Evolutionary conservation across 2,113 vertebrate genomes (phyloP).

Genomic region (Lasiurus cinereus): DNA sequence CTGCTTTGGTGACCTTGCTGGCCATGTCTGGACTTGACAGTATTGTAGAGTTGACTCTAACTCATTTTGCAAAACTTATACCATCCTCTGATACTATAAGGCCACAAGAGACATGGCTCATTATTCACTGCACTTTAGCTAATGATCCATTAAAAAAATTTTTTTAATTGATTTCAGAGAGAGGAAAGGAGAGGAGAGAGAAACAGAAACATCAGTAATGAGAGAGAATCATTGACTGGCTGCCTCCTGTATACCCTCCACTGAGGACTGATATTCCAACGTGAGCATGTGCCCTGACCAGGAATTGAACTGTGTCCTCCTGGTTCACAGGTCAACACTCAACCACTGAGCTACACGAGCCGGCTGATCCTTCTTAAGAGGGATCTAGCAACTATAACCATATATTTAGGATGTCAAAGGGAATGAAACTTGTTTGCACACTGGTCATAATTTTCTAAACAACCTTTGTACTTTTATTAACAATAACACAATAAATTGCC

Average conservation of each 20-base stretch:
- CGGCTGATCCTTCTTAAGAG: not conserved
- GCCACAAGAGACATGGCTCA: not conserved
- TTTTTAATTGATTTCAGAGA: too few species aligned
- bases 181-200: too few species aligned
- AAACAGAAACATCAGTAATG: too few species aligned
- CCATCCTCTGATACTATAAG: not conserved
- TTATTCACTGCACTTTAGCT: not conserved
- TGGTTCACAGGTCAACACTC: too few species aligned
- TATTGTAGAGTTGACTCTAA: not conserved
- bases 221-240: too few species aligned
- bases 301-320: too few species aligned
- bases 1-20: not conserved
- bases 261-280: too few species aligned
- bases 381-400: not conserved
- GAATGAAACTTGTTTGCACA: not conserved
- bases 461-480: not conserved
- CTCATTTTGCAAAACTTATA: conserved; percentile 5
- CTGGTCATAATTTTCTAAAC: not conserved
- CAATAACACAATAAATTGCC: not conserved
- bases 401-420: not conserved
- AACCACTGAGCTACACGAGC: too few species aligned
- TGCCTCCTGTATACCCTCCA: too few species aligned
- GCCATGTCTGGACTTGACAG: not conserved
- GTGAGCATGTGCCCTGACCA: too few species aligned
- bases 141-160: too few species aligned